phyloP scores from a whole-genome alignment of 2,888 invertebrate genomes.

The Sarcophaga carnaria region DNA sequence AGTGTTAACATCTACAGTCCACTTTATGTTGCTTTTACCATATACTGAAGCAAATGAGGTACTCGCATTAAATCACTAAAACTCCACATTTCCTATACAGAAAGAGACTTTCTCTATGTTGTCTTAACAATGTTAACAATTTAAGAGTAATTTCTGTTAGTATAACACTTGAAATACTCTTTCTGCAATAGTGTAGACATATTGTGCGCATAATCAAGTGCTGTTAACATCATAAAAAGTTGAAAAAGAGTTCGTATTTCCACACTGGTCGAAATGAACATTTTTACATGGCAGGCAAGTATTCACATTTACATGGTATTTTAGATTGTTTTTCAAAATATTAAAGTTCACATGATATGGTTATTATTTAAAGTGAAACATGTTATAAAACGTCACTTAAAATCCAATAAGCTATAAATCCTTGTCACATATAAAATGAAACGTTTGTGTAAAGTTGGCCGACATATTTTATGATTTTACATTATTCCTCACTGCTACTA shows the following conservation, averaged over 20 bases:
- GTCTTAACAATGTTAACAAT: neutral
- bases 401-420: no score
- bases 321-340: neutral
- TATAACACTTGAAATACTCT: conserved; percentile 66
- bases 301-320: neutral
- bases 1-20: neutral
- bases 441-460: no score
- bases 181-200: conserved; percentile 1
- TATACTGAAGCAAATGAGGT: no score
- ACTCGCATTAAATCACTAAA: no score
- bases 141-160: conserved; percentile 32
- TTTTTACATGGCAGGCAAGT: neutral
- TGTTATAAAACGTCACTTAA: no score
- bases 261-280: conserved; percentile 31
- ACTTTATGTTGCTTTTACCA: neutral
- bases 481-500: no score
- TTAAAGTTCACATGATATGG: neutral
- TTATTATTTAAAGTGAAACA: no score
- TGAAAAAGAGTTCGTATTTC: neutral
- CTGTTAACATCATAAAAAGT: neutral
- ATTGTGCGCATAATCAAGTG: conserved; percentile 30
- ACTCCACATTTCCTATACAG: conserved; percentile 36
- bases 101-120: neutral
- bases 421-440: no score
- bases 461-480: no score